Evolutionary conservation across 2,797 vertebrate genomes (phyloP).

Genomic region (Sphenopsis melanotis): DNA sequence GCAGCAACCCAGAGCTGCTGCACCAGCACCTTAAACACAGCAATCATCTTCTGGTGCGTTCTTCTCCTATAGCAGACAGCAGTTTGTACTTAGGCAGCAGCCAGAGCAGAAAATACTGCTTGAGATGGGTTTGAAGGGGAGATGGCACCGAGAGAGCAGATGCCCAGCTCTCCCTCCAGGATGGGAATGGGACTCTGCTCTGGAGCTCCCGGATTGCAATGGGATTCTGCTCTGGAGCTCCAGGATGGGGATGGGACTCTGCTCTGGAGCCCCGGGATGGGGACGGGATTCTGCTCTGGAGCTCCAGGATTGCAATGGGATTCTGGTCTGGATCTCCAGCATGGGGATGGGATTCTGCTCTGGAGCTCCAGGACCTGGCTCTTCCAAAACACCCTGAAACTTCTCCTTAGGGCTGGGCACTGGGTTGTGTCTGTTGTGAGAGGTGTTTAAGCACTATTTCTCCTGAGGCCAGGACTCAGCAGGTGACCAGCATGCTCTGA

Average conservation of each 20-base stretch:
- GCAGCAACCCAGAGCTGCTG: not conserved
- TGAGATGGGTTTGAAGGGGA: conserved; percentile 17
- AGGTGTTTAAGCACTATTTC: not conserved
- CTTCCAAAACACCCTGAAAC: not conserved
- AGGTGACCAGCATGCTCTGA: fast-evolving
- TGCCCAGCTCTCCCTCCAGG: not conserved
- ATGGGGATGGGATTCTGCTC: not conserved
- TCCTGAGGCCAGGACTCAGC: not conserved
- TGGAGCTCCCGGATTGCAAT: too few species aligned
- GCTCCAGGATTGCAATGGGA: not conserved
- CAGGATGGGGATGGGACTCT: too few species aligned
- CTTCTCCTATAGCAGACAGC: not conserved
- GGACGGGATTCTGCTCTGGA: not conserved
- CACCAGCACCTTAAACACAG: conserved; percentile 1
- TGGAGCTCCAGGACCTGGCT: not conserved
- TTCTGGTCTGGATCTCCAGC: too few species aligned
- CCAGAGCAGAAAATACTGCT: not conserved
- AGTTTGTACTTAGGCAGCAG: conserved; percentile 37
- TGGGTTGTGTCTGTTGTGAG: not conserved
- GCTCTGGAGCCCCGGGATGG: not conserved
- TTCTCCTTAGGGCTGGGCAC: not conserved
- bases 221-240: too few species aligned
- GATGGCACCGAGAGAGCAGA: not conserved
- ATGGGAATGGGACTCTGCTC: too few species aligned
- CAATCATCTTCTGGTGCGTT: not conserved